phyloP scores from a whole-genome alignment of 1,140 invertebrate genomes.

The Drosophila leontia region DNA sequence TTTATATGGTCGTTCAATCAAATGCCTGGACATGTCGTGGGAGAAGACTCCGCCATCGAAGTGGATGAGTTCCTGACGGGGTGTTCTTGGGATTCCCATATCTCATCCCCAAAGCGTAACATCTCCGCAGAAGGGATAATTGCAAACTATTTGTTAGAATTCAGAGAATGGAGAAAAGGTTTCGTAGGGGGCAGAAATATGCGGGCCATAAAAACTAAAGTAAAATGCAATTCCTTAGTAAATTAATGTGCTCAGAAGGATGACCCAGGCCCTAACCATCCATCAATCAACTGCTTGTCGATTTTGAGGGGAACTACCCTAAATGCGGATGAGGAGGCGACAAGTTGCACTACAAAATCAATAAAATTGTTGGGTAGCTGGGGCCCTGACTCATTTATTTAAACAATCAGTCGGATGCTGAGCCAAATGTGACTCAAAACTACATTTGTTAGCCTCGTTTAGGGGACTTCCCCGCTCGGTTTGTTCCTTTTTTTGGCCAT shows the following conservation, averaged over 20 bases:
- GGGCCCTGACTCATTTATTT: conserved; percentile 47
- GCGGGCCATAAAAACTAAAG: conserved; percentile 41
- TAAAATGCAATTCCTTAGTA: conserved; percentile 49
- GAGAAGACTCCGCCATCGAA: background rate
- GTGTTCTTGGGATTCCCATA: background rate
- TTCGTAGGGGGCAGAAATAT: conserved; percentile 15
- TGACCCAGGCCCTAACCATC: background rate
- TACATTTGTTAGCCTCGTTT: conserved; percentile 55
- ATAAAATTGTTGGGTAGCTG: conserved; percentile 28
- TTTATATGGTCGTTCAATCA: conserved; percentile 44
- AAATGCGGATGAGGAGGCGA: background rate
- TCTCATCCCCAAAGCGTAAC: background rate
- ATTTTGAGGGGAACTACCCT: background rate
- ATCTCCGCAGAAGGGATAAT: conserved; percentile 29
- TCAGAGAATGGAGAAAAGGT: conserved; percentile 1
- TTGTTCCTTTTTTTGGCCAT: conserved; percentile 5
- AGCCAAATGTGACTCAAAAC: conserved; percentile 61
- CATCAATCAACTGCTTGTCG: conserved; percentile 55
- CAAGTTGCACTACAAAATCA: conserved; percentile 59
- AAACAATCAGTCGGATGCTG: conserved; percentile 58
- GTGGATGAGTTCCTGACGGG: conserved; percentile 9
- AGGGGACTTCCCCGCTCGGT: conserved; percentile 3
- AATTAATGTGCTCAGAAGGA: conserved; percentile 30
- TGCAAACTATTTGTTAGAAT: conserved; percentile 43
- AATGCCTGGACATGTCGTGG: conserved; percentile 24